phyloP scores from a whole-genome alignment of 2,888 invertebrate genomes.

The Drosophila multiciliata region DNA sequence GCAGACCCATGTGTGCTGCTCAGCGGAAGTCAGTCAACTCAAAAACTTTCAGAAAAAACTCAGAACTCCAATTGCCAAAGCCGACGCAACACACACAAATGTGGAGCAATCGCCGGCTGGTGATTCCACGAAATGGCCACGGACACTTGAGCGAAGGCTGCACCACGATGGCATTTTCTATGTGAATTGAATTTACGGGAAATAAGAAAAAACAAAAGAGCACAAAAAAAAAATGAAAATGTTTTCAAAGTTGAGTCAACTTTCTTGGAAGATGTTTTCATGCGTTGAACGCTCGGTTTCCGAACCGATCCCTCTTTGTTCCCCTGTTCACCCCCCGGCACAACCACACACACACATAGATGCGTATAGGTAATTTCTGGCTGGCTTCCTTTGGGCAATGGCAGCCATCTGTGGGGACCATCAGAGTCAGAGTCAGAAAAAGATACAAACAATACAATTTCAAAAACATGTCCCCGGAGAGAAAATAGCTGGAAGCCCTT shows the following conservation, averaged over 20 bases:
- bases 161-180: constrained; percentile 48
- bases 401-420: constrained; percentile 37
- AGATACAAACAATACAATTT: constrained; percentile 41
- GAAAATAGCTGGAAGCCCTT: not conserved
- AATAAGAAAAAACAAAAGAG: constrained; percentile 26
- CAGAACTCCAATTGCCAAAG: constrained; percentile 21
- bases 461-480: constrained; percentile 47
- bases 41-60: not conserved
- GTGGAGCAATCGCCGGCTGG: constrained; percentile 62
- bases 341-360: not conserved
- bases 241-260: constrained; percentile 60
- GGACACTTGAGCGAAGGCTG: constrained; percentile 44
- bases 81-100: constrained; percentile 43
- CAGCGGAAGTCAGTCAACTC: not conserved
- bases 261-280: constrained; percentile 68
- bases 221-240: constrained; percentile 55
- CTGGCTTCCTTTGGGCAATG: constrained; percentile 47
- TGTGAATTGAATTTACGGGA: constrained; percentile 63
- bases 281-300: constrained; percentile 49
- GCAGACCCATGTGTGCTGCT: constrained; percentile 6
- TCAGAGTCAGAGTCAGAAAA: constrained; percentile 22
- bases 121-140: constrained; percentile 56
- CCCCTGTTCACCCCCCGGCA: constrained; percentile 8
- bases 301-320: constrained; percentile 23
- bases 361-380: not conserved